A percentile compares a stretch with the other conserved stretches of the same genome.
Evolutionary conservation across 2,888 invertebrate genomes (phyloP).

Genomic region (Alloplasta piceator): DNA sequence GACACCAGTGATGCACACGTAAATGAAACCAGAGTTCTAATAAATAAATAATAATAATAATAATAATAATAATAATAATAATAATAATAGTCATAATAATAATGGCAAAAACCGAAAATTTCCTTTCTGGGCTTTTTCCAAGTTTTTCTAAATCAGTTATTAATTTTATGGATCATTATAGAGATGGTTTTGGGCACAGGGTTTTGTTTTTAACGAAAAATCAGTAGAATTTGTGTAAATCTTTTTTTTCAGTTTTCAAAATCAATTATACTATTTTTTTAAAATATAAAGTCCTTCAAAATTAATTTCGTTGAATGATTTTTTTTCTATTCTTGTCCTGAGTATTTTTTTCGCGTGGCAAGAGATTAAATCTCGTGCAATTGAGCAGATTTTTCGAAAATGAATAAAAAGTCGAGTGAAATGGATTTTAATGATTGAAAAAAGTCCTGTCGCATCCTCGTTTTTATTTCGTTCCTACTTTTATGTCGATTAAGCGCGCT

Average conservation of each 20-base stretch:
- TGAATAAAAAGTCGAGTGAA: background rate
- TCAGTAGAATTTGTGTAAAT: too few relatives aligned
- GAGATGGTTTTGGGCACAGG: background rate
- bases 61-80: slow-evolving; percentile 1
- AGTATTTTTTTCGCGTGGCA: background rate
- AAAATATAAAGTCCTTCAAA: background rate
- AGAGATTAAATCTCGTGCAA: background rate
- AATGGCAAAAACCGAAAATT: background rate
- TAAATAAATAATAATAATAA: background rate
- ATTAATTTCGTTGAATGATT: background rate
- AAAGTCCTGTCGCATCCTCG: slow-evolving; percentile 77
- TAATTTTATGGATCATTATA: background rate
- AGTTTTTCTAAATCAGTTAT: background rate
- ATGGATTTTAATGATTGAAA: slow-evolving; percentile 53
- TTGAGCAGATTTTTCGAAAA: background rate
- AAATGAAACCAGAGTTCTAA: slow-evolving; percentile 22
- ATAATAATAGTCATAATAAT: slow-evolving; percentile 9
- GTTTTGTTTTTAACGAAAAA: background rate
- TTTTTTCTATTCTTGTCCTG: background rate
- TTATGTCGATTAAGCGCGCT: background rate
- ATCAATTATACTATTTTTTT: too few relatives aligned
- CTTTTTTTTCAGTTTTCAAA: too few relatives aligned
- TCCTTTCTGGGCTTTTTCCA: background rate
- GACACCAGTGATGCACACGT: slow-evolving; percentile 28
- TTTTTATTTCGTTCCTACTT: slow-evolving; percentile 14